Conservation (phyloP, 30 jellyfish, hydroid and myxozoan genomes). For the Aurelia aurita region DNA sequence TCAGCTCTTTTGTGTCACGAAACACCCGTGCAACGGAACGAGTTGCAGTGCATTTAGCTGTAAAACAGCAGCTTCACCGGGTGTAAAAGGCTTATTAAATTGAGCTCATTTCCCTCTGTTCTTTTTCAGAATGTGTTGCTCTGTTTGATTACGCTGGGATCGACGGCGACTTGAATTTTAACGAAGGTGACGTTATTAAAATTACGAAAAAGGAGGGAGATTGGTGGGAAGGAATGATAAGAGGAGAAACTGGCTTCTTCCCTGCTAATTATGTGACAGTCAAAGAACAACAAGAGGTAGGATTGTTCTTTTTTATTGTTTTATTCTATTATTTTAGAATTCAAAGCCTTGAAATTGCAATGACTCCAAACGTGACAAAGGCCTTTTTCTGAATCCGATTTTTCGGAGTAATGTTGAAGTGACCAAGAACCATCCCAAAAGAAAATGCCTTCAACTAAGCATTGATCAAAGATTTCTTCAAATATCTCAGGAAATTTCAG, state of each 20-base stretch:
- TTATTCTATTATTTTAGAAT: not conserved
- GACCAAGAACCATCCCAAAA: too few relatives aligned
- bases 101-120: too few relatives aligned
- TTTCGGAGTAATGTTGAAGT: too few relatives aligned
- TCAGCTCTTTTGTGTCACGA: too few relatives aligned
- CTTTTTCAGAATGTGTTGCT: conserved; percentile 89
- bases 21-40: too few relatives aligned
- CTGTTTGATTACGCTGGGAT: conserved; percentile 93
- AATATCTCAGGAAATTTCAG: too few relatives aligned
- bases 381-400: too few relatives aligned
- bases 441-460: too few relatives aligned
- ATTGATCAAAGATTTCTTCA: too few relatives aligned
- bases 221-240: conserved; percentile 98
- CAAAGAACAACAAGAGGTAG: conserved; percentile 80
- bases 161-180: conserved; percentile 94
- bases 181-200: conserved; percentile 93
- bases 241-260: conserved; percentile 87
- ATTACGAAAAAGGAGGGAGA: conserved; percentile 87
- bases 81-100: not conserved
- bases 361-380: too few relatives aligned
- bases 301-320: not conserved
- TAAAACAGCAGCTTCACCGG: not conserved
- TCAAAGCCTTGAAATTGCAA: too few relatives aligned
- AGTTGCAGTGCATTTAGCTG: not conserved
- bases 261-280: conserved; percentile 98